These are phyloP conservation scores for Phortica magna DNA, from an alignment of 2,888 invertebrate genomes.

Conservation along the genomic window DNA sequence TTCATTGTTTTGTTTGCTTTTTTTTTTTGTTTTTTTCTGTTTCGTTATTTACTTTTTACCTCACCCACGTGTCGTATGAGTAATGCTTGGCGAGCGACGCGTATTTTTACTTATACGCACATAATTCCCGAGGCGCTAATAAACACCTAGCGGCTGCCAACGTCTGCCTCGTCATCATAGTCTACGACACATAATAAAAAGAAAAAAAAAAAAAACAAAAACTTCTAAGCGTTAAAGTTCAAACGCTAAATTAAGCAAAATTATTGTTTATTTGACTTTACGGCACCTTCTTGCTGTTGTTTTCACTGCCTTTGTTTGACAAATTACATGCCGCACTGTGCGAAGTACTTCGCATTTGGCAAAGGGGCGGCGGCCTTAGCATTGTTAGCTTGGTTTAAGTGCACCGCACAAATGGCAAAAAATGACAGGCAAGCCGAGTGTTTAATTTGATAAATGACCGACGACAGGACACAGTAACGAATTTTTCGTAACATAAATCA, in stretches of 20 bases:
- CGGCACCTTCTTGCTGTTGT: background rate
- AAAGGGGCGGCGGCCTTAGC: too few relatives aligned
- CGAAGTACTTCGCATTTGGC: too few relatives aligned
- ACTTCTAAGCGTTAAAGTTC: background rate
- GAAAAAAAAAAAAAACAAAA: background rate
- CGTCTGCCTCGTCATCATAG: background rate
- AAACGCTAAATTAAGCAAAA: slow-evolving; percentile 25
- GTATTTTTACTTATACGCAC: slow-evolving; percentile 47
- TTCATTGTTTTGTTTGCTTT: background rate
- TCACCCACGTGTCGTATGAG: background rate
- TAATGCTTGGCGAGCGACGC: background rate
- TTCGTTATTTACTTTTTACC: background rate
- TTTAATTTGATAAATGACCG: slow-evolving; percentile 7
- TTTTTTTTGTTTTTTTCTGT: background rate
- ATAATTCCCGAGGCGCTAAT: slow-evolving; percentile 70
- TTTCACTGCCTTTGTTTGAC: background rate
- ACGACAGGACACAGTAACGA: background rate
- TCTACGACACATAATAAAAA: background rate
- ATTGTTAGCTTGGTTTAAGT: too few relatives aligned
- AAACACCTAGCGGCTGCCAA: slow-evolving; percentile 59
- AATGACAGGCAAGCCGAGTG: background rate
- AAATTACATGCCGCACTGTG: too few relatives aligned
- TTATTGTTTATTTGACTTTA: slow-evolving; percentile 31
- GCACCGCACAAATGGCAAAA: background rate
- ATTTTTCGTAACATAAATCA: slow-evolving; percentile 12